Evolutionary conservation across 1,140 invertebrate genomes (phyloP).

Genomic region (Gonioctena quinquepunctata): DNA sequence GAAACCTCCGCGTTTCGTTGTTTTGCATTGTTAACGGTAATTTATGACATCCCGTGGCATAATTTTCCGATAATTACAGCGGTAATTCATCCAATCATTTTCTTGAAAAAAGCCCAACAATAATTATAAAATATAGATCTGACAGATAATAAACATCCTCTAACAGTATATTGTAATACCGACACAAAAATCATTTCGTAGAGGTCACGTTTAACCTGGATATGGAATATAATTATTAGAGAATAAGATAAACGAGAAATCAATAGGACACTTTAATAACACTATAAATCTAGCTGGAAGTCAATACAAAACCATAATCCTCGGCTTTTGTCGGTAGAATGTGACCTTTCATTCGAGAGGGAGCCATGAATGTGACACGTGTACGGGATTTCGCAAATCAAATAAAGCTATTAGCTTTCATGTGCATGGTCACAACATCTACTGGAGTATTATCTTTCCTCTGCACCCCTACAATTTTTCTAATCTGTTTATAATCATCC

Average conservation of each 20-base stretch:
- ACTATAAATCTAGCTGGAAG: not conserved
- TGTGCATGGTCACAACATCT: too few species aligned
- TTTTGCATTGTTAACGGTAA: slow-evolving; percentile 1
- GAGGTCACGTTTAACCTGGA: not conserved
- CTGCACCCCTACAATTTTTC: too few species aligned
- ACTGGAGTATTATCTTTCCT: too few species aligned
- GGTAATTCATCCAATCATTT: not conserved
- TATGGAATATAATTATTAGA: slow-evolving; percentile 2
- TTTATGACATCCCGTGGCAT: slow-evolving; percentile 7
- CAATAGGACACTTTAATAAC: not conserved
- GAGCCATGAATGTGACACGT: not conserved
- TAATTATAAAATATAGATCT: slow-evolving; percentile 1
- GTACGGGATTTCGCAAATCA: not conserved
- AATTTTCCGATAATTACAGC: not conserved
- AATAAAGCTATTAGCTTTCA: not conserved
- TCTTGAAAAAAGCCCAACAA: not conserved
- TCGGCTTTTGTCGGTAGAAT: not conserved
- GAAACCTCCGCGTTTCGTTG: not conserved
- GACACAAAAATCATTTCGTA: not conserved
- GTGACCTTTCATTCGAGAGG: not conserved
- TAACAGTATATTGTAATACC: not conserved
- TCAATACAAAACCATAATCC: not conserved
- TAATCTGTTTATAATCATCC: too few species aligned
- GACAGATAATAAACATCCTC: not conserved
- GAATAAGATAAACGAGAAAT: slow-evolving; percentile 5